Percentiles rank a stretch among this genome's conserved stretches.
Conservation (phyloP, 2,888 invertebrate genomes). For the Amphipoea lucens region DNA sequence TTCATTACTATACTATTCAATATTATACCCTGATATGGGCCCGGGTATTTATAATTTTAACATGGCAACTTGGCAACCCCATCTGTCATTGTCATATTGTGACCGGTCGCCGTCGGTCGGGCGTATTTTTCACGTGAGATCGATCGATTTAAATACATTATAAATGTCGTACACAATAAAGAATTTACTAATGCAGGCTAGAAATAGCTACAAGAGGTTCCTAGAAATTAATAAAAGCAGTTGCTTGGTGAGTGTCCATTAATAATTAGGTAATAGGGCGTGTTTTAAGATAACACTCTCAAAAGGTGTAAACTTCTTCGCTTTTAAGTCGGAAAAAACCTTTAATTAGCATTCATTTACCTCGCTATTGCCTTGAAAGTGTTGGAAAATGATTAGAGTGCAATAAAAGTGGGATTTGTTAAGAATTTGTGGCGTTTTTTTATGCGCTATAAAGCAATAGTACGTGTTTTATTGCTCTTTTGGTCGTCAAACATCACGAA, state of each 20-base stretch:
- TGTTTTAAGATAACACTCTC: neutral
- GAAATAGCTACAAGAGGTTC: conserved; percentile 76
- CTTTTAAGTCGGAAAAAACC: conserved; percentile 11
- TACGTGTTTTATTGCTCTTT: neutral
- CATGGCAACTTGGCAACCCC: conserved; percentile 61
- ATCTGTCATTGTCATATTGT: conserved; percentile 52
- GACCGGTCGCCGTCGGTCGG: conserved; percentile 14
- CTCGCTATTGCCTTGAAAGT: conserved; percentile 27
- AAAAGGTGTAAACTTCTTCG: neutral
- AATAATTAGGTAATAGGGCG: conserved; percentile 37
- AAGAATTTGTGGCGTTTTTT: neutral
- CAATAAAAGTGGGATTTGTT: conserved; percentile 14
- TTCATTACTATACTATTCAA: no score
- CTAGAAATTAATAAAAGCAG: conserved; percentile 76
- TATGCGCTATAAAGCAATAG: neutral
- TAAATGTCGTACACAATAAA: conserved; percentile 82
- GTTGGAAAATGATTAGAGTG: conserved; percentile 18
- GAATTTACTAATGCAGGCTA: conserved; percentile 78
- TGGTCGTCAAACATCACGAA: neutral
- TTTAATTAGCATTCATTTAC: conserved; percentile 43
- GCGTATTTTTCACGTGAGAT: conserved; percentile 28
- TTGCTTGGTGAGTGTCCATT: conserved; percentile 77
- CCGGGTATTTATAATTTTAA: conserved; percentile 22
- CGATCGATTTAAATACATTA: conserved; percentile 49
- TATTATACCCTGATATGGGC: neutral